Percentiles rank a stretch among this genome's conserved stretches.
Conservation (phyloP, 2,888 invertebrate genomes). For the Latrodectus elegans region DNA sequence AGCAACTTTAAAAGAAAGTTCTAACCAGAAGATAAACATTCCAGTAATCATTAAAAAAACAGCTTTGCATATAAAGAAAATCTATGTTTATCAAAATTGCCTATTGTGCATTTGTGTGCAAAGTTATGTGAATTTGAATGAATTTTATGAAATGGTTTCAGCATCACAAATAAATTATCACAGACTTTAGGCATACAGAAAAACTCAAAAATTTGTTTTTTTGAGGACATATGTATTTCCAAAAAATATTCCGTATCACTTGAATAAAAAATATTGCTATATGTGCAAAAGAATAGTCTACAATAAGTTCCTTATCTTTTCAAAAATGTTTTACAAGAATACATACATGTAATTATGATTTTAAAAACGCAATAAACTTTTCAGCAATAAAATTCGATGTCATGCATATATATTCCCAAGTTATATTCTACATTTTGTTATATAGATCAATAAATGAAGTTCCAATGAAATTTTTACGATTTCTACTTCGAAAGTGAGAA, state of each 20-base stretch:
- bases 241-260: background rate
- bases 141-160: background rate
- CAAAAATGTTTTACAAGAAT: background rate
- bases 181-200: conserved; percentile 42
- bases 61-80: too few relatives aligned
- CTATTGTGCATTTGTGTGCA: too few relatives aligned
- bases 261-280: background rate
- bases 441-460: too few relatives aligned
- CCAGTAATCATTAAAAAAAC: too few relatives aligned
- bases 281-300: background rate
- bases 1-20: too few relatives aligned
- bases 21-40: too few relatives aligned
- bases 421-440: too few relatives aligned
- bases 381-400: background rate
- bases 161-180: conserved; percentile 44
- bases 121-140: too few relatives aligned
- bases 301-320: background rate
- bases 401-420: too few relatives aligned
- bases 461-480: too few relatives aligned
- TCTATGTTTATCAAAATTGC: too few relatives aligned
- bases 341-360: background rate
- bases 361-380: background rate
- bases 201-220: background rate
- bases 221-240: background rate
- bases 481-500: too few relatives aligned